These are phyloP conservation scores for Eptesicus fuscus DNA, from an alignment of 2,113 vertebrate genomes.

Conservation along the genomic window DNA sequence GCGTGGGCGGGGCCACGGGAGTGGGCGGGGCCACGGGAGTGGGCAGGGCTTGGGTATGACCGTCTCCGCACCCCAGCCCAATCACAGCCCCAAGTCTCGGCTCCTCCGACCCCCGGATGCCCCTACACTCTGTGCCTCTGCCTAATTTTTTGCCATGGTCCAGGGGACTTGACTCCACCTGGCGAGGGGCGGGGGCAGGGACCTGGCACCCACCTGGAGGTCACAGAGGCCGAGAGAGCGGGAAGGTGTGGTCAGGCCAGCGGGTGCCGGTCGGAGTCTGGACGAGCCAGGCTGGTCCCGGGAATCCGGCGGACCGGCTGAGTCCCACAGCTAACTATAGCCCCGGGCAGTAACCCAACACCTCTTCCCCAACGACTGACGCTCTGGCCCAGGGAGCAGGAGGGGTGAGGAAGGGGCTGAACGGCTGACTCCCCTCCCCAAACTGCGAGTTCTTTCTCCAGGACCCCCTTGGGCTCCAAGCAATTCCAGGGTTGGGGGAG, in stretches of 20 bases:
- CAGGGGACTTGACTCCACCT: neutral
- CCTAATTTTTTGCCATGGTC: rapidly evolving
- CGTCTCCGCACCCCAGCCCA: neutral
- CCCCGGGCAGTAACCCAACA: slow-evolving; percentile 44
- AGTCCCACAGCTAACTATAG: slow-evolving; percentile 64
- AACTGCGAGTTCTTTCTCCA: neutral
- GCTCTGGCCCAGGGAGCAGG: neutral
- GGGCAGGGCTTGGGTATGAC: neutral
- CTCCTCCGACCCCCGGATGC: neutral
- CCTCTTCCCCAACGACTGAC: neutral
- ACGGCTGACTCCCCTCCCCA: neutral
- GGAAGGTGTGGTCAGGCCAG: neutral
- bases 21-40: neutral
- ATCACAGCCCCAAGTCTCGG: neutral
- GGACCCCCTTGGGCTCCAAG: neutral
- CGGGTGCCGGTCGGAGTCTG: neutral
- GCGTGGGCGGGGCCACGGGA: neutral
- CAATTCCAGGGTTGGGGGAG: neutral
- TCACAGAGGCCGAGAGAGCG: neutral
- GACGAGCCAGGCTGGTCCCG: neutral
- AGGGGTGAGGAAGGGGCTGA: neutral
- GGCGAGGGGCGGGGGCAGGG: neutral
- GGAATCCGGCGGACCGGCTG: neutral
- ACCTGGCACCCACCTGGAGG: slow-evolving; percentile 15
- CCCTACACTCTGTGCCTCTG: neutral